Conservation (phyloP, 1,140 invertebrate genomes). For the Apis cerana region DNA sequence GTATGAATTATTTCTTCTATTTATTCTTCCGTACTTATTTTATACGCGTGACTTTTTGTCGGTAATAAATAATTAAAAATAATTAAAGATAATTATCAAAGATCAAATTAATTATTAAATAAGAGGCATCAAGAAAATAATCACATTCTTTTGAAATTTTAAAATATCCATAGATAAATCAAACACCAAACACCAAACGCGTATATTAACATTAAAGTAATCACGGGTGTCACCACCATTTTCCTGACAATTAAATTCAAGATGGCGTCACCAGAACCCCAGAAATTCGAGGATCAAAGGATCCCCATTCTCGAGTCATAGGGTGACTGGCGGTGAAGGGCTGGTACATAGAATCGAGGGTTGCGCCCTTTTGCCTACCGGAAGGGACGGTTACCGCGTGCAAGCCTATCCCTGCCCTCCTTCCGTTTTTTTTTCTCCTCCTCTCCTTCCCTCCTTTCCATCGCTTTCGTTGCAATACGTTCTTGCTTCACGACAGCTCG, state of each 20-base stretch:
- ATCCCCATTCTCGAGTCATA: slow-evolving; percentile 73
- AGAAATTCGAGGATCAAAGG: slow-evolving; percentile 36
- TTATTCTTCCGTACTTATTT: too few species aligned
- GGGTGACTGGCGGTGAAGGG: slow-evolving; percentile 61
- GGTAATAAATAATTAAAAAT: too few species aligned
- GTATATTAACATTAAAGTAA: not conserved
- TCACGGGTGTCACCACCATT: slow-evolving; percentile 71
- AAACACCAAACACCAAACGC: too few species aligned
- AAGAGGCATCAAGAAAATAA: too few species aligned
- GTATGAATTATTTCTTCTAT: too few species aligned
- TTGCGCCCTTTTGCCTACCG: slow-evolving; percentile 70
- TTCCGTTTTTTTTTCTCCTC: slow-evolving; percentile 61
- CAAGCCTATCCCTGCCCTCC: slow-evolving; percentile 68
- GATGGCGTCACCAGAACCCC: slow-evolving; percentile 74
- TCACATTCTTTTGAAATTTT: too few species aligned
- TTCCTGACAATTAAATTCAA: slow-evolving; percentile 79
- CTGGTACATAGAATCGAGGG: slow-evolving; percentile 51
- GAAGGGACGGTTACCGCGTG: slow-evolving; percentile 69
- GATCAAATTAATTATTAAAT: too few species aligned
- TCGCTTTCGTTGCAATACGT: slow-evolving; percentile 56
- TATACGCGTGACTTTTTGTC: too few species aligned
- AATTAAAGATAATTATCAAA: too few species aligned
- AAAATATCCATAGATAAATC: slow-evolving; percentile 5
- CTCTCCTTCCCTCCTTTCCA: slow-evolving; percentile 48
- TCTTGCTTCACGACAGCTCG: slow-evolving; percentile 56